These are phyloP conservation scores for Isoperla grammatica DNA, from an alignment of 2,888 invertebrate genomes.

Conservation along the genomic window DNA sequence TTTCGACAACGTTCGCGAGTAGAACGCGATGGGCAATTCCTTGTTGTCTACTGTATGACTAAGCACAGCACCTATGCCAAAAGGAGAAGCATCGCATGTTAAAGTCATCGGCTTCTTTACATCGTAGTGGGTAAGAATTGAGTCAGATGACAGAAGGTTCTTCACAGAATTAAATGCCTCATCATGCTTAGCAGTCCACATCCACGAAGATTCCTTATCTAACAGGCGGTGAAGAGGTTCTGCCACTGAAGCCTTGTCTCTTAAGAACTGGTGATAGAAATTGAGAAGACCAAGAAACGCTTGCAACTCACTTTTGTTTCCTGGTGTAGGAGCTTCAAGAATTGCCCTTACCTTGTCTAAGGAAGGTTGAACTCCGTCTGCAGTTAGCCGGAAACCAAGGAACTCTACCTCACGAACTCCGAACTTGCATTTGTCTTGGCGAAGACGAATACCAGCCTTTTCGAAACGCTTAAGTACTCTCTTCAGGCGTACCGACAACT, in stretches of 20 bases:
- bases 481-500: no score
- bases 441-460: conserved; percentile 18
- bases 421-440: conserved; percentile 30
- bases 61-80: conserved; percentile 37
- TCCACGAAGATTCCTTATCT: not conserved
- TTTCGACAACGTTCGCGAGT: conserved; percentile 31
- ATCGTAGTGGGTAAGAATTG: conserved; percentile 37
- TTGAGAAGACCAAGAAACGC: conserved; percentile 32
- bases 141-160: conserved; percentile 23
- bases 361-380: conserved; percentile 27
- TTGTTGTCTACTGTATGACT: conserved; percentile 30
- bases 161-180: not conserved
- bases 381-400: conserved; percentile 26
- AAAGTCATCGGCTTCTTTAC: conserved; percentile 36
- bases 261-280: conserved; percentile 7
- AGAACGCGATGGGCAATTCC: conserved; percentile 32
- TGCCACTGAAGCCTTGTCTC: not conserved
- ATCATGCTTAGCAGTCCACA: not conserved
- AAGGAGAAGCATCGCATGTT: conserved; percentile 41
- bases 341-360: conserved; percentile 28
- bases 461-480: conserved; percentile 10
- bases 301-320: conserved; percentile 25
- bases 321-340: conserved; percentile 20
- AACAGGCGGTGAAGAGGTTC: not conserved
- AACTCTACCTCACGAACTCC: conserved; percentile 21